These are phyloP conservation scores for Polypterus bichir DNA, from an alignment of 2,113 vertebrate species.

Conservation along the genomic window DNA sequence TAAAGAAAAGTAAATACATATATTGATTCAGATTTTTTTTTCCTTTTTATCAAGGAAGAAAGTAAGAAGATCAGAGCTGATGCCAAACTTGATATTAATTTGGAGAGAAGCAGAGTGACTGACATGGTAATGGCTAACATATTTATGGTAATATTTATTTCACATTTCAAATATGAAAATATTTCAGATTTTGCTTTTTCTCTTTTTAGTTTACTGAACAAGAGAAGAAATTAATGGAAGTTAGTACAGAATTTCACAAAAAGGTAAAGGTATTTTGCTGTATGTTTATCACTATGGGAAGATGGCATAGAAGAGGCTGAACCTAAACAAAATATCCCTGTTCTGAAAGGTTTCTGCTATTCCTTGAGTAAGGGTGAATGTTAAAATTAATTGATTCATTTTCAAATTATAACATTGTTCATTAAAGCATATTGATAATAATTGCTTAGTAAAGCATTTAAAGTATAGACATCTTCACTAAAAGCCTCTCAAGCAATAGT, in stretches of 20 bases:
- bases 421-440: too few relatives aligned
- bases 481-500: too few relatives aligned
- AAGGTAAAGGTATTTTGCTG: constrained; percentile 53
- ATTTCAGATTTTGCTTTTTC: constrained; percentile 10
- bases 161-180: neutral
- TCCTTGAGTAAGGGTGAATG: neutral
- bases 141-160: neutral
- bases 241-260: constrained; percentile 73
- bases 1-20: too few relatives aligned
- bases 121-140: constrained; percentile 61
- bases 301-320: too few relatives aligned
- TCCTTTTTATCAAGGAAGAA: constrained; percentile 63
- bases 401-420: too few relatives aligned
- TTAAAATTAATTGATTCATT: too few relatives aligned
- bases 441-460: too few relatives aligned
- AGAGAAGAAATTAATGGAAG: constrained; percentile 84
- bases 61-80: constrained; percentile 69
- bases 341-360: neutral
- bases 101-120: constrained; percentile 78
- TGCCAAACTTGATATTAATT: constrained; percentile 83
- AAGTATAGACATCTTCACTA: too few relatives aligned
- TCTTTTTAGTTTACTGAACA: constrained; percentile 77
- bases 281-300: too few relatives aligned
- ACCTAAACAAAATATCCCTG: too few relatives aligned
- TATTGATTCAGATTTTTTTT: too few relatives aligned